Base-by-base conservation (phyloP, 2,797 vertebrate genomes). In the Prionace glauca region DNA sequence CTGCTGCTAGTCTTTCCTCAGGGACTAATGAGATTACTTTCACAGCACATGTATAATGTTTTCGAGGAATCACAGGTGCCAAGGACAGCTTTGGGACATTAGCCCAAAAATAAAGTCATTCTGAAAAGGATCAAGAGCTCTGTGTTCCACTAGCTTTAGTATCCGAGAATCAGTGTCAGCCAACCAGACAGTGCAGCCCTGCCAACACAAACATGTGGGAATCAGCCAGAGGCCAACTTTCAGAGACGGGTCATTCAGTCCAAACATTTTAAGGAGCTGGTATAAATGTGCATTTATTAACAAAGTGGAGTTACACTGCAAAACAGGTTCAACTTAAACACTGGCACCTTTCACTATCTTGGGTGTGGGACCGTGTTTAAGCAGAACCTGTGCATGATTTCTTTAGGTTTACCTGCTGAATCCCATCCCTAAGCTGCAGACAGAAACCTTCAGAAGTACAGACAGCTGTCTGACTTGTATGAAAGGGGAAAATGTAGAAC, bases 181-280 rank as follows among this genome's bases (percentile, higher is more conserved):
- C 97, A 97, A 97, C 98, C 98, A 99, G 99, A 99, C 98, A 98
- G 97, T 96, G 96, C 96, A 56, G n/a, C n/a, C 79, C 96, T 97
- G 99, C 99, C 99, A 99, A 99, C 96, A 97, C 98, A 98, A 99
- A 99, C 98, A 99, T 97, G 97, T 97, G 98, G 98, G 98, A 97
- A 97, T 98, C 96, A 98, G 98, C 98, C 97, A 97, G 97, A 97
- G 98, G 97, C 97, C 97, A 97, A 97, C 97, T 98, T 97, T 98
- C 97, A 97, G 97, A 98, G 98, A 98, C 98, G 98, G 93, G 97
- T 98, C 97, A 98, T 98, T 97, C 98, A 98, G 98, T 98, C 98
- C 98, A 97, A 98, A 98, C 98, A 98, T 98, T 98, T 99, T 98
- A 98, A 98, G 98, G 97, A 98, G 98, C 97, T 71, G 95, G 97